Evolutionary conservation across 2,113 vertebrate genomes (phyloP).

Genomic region (Elephas maximus): DNA sequence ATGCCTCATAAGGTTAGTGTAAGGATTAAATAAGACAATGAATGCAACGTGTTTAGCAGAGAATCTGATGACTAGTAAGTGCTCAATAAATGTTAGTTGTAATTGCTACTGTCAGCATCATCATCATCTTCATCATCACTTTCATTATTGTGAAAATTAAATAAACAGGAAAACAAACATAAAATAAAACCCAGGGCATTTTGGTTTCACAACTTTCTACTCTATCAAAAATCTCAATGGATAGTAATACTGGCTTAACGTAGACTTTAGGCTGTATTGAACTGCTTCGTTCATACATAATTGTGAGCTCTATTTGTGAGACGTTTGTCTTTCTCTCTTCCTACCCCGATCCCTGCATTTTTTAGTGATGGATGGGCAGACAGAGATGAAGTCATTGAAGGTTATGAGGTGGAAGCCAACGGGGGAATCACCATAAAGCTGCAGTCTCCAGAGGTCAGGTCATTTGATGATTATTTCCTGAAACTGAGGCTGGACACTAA

Average conservation of each 20-base stretch:
- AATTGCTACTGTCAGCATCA: not conserved
- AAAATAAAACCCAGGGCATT: not conserved
- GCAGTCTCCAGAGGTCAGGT: constrained; percentile 95
- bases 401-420: constrained; percentile 97
- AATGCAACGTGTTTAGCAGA: not conserved
- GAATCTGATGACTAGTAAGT: not conserved
- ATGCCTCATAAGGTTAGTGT: too few relatives aligned
- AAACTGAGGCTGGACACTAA: constrained; percentile 96
- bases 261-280: not conserved
- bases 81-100: not conserved
- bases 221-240: not conserved
- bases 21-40: not conserved
- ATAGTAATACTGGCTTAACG: not conserved
- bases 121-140: not conserved
- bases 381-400: constrained; percentile 98
- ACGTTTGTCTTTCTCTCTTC: constrained; percentile 71
- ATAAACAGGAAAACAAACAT: not conserved
- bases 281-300: constrained; percentile 38
- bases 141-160: not conserved
- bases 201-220: not conserved
- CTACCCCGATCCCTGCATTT: constrained; percentile 57
- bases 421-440: constrained; percentile 99
- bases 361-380: constrained; percentile 98
- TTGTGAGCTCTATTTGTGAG: constrained; percentile 64
- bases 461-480: constrained; percentile 98